A percentile compares a stretch with the other conserved stretches of the same genome.
phyloP scores from a whole-genome alignment of 2,797 vertebrate genomes.

The Rhadinocentrus ornatus region DNA sequence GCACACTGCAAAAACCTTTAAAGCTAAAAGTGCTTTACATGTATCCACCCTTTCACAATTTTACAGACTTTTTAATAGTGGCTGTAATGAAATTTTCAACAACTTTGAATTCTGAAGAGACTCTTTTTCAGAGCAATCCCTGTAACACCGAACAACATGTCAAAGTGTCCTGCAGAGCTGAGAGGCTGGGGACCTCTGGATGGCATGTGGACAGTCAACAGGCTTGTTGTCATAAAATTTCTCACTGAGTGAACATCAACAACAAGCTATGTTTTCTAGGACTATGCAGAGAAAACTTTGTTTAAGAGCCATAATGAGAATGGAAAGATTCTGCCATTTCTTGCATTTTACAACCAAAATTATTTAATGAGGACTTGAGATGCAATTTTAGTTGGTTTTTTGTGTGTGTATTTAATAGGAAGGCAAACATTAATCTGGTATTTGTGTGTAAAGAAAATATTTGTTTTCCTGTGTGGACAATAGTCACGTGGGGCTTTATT shows the following conservation, averaged over 20 bases:
- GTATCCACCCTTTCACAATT: not conserved
- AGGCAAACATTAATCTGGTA: no score
- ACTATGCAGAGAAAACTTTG: constrained; percentile 13
- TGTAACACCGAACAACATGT: constrained; percentile 31
- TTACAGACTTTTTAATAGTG: not conserved
- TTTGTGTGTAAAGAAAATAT: no score
- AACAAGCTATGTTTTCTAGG: constrained; percentile 6
- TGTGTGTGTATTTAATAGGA: no score
- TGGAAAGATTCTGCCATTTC: constrained; percentile 13
- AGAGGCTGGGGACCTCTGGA: constrained; percentile 40
- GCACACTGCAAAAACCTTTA: not conserved
- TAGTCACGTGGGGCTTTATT: no score
- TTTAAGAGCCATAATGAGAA: constrained; percentile 10
- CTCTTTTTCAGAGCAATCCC: constrained; percentile 11
- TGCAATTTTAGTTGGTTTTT: no score
- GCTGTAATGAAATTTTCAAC: constrained; percentile 27
- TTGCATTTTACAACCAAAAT: not conserved
- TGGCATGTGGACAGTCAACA: constrained; percentile 58
- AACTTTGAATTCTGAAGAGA: constrained; percentile 48
- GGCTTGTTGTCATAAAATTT: constrained; percentile 53
- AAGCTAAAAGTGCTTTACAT: not conserved
- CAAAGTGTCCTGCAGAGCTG: constrained; percentile 30
- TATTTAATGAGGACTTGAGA: no score
- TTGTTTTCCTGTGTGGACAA: no score
- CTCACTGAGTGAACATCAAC: constrained; percentile 35